Conservation (phyloP, 2,113 vertebrate genomes). For the Cyanistes caeruleus region DNA sequence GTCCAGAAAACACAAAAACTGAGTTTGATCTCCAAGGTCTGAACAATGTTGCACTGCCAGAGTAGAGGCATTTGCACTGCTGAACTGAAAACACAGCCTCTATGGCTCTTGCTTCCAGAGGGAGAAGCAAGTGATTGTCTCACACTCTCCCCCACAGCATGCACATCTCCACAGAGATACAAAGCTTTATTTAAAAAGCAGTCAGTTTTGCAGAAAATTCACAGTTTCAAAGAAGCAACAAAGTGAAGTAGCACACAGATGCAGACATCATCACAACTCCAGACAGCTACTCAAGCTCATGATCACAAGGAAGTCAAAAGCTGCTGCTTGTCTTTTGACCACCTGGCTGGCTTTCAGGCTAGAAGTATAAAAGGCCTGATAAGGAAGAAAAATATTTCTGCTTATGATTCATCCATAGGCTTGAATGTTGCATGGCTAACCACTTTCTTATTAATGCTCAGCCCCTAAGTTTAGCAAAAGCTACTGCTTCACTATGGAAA, state of each 20-base stretch:
- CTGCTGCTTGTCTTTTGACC: background rate
- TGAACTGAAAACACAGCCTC: background rate
- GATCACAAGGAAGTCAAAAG: background rate
- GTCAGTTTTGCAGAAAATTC: background rate
- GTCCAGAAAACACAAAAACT: background rate
- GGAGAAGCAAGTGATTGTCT: background rate
- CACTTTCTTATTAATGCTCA: accelerated
- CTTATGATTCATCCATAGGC: background rate
- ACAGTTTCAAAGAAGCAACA: background rate
- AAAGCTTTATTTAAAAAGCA: background rate
- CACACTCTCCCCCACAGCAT: background rate
- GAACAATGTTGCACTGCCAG: background rate
- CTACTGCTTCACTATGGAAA: background rate
- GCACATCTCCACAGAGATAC: background rate
- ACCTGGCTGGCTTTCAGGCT: background rate
- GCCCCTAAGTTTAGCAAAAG: background rate
- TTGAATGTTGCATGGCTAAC: background rate
- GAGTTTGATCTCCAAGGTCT: background rate
- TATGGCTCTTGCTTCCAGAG: background rate
- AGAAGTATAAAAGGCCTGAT: background rate
- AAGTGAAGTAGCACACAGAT: background rate
- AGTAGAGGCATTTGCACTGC: background rate
- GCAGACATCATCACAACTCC: background rate
- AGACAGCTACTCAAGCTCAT: background rate
- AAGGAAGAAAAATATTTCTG: background rate